A percentile compares a stretch with the other conserved stretches of the same genome.
Evolutionary conservation across 2,797 vertebrate species (phyloP).

Genomic region (Cirrhinus molitorella): DNA sequence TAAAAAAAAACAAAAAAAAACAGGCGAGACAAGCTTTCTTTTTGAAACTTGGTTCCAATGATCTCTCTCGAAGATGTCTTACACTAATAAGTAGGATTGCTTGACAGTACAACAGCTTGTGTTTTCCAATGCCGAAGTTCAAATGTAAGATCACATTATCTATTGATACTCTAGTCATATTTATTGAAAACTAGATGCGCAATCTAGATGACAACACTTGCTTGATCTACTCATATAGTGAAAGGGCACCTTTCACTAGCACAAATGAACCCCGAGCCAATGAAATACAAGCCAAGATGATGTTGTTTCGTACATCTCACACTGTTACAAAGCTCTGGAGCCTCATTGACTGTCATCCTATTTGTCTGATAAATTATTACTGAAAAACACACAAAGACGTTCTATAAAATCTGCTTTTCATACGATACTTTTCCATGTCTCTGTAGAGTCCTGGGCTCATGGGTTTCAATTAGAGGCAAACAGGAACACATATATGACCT

Average conservation of each 20-base stretch:
- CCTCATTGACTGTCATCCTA: constrained; percentile 23
- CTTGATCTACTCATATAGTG: constrained; percentile 18
- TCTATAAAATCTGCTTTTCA: neutral
- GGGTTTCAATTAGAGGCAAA: constrained; percentile 29
- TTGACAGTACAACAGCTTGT: constrained; percentile 11
- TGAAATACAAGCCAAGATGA: neutral
- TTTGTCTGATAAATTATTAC: constrained; percentile 31
- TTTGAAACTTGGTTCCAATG: constrained; percentile 20
- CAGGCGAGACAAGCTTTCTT: constrained; percentile 35
- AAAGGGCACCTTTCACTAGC: constrained; percentile 19
- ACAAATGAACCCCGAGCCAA: neutral
- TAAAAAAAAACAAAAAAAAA: no score
- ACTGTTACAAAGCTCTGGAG: constrained; percentile 31
- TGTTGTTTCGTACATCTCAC: neutral
- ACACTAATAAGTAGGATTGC: constrained; percentile 22
- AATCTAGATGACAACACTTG: constrained; percentile 24
- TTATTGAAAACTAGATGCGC: neutral
- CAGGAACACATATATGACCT: constrained; percentile 22
- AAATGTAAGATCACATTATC: neutral
- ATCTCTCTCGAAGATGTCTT: constrained; percentile 12
- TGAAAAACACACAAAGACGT: neutral
- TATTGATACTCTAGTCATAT: neutral
- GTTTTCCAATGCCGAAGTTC: neutral
- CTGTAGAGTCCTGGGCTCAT: neutral
- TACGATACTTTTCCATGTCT: neutral